phyloP scores from a whole-genome alignment of 2,113 vertebrate genomes.

The Chitala chitala region DNA sequence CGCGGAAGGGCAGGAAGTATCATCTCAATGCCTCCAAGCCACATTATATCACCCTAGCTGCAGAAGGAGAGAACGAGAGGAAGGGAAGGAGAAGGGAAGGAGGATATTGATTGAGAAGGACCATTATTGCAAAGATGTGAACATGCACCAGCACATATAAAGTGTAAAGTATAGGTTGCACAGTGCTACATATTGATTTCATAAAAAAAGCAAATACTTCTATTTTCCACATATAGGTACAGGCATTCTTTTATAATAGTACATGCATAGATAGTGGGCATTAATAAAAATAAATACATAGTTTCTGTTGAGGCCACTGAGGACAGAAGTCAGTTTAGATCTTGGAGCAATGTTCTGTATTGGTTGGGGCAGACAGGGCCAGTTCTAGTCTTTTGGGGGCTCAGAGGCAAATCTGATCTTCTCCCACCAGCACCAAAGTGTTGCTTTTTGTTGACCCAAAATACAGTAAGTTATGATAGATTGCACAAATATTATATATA shows the following conservation, averaged over 20 bases:
- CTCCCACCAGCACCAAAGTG: too few species aligned
- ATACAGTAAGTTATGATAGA: too few species aligned
- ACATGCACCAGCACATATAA: neutral
- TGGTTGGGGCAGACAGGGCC: neutral
- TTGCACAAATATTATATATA: too few species aligned
- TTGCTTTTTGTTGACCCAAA: too few species aligned
- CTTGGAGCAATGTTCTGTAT: constrained; percentile 27
- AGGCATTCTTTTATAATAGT: constrained; percentile 13
- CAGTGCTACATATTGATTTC: neutral
- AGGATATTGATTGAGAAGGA: constrained; percentile 17
- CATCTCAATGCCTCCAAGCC: constrained; percentile 51
- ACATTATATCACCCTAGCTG: constrained; percentile 32
- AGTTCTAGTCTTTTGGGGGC: too few species aligned
- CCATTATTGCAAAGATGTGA: neutral
- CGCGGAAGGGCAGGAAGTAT: constrained; percentile 51
- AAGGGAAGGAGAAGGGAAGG: neutral
- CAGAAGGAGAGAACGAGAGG: neutral
- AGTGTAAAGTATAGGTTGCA: neutral
- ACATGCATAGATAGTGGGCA: constrained; percentile 8
- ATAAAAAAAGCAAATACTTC: too few species aligned
- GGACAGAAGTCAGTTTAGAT: constrained; percentile 33
- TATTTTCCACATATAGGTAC: neutral
- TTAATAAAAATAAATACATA: constrained; percentile 20
- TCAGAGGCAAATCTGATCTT: too few species aligned
- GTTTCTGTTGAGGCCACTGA: constrained; percentile 16